Evolutionary conservation across 2,113 vertebrate genomes (phyloP).

Genomic region (Pelmatolapia mariae): DNA sequence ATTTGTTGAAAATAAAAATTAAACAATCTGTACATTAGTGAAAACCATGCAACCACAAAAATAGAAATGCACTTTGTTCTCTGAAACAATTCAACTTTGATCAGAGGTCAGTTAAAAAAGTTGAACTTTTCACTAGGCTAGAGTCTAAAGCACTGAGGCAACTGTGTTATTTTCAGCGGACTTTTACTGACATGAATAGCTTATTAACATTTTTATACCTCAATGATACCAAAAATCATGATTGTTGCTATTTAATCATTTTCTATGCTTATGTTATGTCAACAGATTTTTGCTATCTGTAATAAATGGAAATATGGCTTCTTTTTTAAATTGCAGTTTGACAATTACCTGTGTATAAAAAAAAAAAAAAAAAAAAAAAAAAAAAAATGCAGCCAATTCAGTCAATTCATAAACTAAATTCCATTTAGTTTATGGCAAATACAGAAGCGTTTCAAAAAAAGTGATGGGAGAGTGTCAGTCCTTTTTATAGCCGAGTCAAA

Average conservation of each 20-base stretch:
- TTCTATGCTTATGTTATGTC: not conserved
- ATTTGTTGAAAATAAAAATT: not conserved
- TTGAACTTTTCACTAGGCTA: not conserved
- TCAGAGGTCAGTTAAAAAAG: not conserved
- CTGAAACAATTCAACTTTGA: not conserved
- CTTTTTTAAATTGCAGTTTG: not conserved
- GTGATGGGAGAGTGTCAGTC: not conserved
- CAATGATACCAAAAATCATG: not conserved
- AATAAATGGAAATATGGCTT: not conserved
- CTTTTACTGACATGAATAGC: not conserved
- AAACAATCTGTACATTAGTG: constrained; percentile 22
- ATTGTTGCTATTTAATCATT: not conserved
- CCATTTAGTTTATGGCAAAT: not conserved
- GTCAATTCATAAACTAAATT: too few species aligned
- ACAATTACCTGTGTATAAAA: not conserved
- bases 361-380: too few species aligned
- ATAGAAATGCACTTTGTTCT: not conserved
- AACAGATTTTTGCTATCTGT: not conserved
- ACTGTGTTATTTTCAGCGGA: not conserved
- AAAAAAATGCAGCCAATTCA: not conserved
- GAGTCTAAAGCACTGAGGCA: not conserved
- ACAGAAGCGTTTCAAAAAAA: not conserved
- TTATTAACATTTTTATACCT: not conserved
- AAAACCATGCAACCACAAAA: constrained; percentile 14
- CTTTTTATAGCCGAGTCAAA: not conserved